Evolutionary conservation across 1,140 invertebrate species (phyloP).

Genomic region (Cotesia typhae): DNA sequence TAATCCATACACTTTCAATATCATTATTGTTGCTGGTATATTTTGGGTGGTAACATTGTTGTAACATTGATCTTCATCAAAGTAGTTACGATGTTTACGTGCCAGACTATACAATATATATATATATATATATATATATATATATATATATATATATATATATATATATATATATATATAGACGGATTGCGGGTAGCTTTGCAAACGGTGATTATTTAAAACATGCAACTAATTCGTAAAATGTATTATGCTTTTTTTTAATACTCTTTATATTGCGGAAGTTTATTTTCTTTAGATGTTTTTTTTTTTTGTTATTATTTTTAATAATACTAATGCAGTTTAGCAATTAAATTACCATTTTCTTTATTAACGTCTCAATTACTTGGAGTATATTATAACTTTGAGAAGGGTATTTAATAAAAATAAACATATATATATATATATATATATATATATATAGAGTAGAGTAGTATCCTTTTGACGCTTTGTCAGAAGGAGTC

Average conservation of each 20-base stretch:
- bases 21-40: no score
- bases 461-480: no score
- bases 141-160: no score
- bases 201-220: slow-evolving; percentile 9
- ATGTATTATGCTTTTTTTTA: not conserved
- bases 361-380: no score
- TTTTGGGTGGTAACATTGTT: no score
- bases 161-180: not conserved
- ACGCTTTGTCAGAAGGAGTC: not conserved
- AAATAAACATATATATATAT: no score
- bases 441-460: no score
- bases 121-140: not conserved
- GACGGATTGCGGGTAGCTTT: not conserved
- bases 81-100: not conserved
- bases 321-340: no score
- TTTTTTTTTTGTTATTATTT: not conserved
- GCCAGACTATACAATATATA: not conserved
- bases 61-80: not conserved
- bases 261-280: not conserved
- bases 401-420: no score
- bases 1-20: no score
- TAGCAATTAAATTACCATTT: no score
- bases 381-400: no score
- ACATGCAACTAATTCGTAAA: not conserved
- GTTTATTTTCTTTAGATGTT: not conserved